Conservation (phyloP, 2,113 vertebrate genomes). For the Australoheros scitulus region DNA sequence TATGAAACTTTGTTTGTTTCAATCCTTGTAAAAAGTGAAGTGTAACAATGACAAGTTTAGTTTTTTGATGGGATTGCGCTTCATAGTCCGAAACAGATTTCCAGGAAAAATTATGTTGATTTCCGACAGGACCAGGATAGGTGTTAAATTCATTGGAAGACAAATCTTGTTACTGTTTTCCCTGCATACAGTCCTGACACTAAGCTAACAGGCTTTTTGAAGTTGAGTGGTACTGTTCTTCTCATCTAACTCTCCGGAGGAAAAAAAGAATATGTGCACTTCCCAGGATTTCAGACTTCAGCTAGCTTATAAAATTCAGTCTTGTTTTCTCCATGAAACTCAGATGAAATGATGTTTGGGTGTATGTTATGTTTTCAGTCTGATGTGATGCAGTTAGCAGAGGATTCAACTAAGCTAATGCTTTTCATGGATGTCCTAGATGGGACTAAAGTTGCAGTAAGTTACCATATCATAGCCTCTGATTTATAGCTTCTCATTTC, state of each 20-base stretch:
- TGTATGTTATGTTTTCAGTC: constrained; percentile 77
- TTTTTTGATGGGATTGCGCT: too few species aligned
- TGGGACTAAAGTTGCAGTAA: constrained; percentile 89
- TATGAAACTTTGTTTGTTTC: too few species aligned
- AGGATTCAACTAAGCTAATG: constrained; percentile 81
- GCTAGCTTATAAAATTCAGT: background rate
- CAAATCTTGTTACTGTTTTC: background rate
- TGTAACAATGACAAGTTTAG: too few species aligned
- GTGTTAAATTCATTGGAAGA: too few species aligned
- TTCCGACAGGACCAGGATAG: too few species aligned
- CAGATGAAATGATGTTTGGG: background rate
- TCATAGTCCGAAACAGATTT: too few species aligned
- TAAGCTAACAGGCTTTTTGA: background rate
- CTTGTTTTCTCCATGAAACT: background rate
- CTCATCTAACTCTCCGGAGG: background rate
- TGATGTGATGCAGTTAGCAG: constrained; percentile 90
- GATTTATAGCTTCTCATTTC: too few species aligned
- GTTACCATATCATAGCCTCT: constrained; percentile 31
- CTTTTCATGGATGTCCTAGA: constrained; percentile 93
- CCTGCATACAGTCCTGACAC: background rate
- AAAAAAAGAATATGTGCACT: background rate
- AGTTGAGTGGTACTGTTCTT: background rate
- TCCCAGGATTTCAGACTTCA: background rate
- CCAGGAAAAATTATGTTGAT: too few species aligned
- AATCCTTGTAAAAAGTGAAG: too few species aligned